Base-by-base conservation (phyloP, 2,113 vertebrate genomes). In the Saccopteryx leptura region DNA sequence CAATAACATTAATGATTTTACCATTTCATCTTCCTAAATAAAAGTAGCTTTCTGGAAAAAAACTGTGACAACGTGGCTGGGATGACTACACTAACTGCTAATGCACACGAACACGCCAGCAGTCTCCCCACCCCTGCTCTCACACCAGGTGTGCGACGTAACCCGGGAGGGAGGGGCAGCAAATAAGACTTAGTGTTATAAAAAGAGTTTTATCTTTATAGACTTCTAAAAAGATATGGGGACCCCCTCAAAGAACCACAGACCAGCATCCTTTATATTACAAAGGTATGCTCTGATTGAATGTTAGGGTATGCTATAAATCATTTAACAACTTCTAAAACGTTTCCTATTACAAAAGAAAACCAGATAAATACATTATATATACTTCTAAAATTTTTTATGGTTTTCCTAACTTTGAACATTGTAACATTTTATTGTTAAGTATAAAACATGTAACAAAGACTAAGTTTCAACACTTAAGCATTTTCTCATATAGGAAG, bases 321-420 rank as follows among this genome's bases (percentile, higher is more conserved):
- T 88, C 88, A 88, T 66, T 68, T 52, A 86, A 84, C 46, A 89
- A 82, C 33, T 88, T 76, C 65, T 88, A 79, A 95, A 50, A 72
- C n/a, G 26, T 82, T 88, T 83, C n/a, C 65, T 80, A 24, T 61
- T 68, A 93, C 26, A 88, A 81, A 72, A 93, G 65, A 91, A 72
- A 84, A 94, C 39, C 33, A 88, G 24, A 61, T 61, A 48, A 92
- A 58, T 18, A 75, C 9, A 85, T 50, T 52, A 75, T 26, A 58
- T 11, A n/a, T 65, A 65, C 76, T 39, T 83, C 80, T 69, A 15
- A 46, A 33, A 63, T 74, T 56, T 61, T 54, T 91, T 50, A 63
- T 7, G 31, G 14, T 89, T 85, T 63, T 95, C 46, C 65, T 89
- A 75, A 91, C 75, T 71, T 92, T 95, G 26, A 90, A 83, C 24